Conservation (phyloP, 1,140 invertebrate species). For the Brachionus rotundiformis region DNA sequence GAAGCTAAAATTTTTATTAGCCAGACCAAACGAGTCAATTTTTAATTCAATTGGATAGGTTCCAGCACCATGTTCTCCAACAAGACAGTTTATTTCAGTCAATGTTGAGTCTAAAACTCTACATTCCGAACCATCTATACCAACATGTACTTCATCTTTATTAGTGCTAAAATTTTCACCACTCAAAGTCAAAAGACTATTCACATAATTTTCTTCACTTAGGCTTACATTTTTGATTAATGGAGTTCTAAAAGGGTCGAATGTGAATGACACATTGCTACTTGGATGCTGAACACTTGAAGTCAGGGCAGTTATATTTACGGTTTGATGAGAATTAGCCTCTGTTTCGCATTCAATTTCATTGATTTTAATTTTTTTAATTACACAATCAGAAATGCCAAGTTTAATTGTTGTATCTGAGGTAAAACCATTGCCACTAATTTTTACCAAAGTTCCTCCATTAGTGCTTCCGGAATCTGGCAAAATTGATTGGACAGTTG, state of each 20-base stretch:
- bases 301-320: background rate
- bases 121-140: background rate
- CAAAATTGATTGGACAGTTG: background rate
- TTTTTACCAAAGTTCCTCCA: slow-evolving; percentile 57
- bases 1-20: slow-evolving; percentile 4
- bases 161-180: background rate
- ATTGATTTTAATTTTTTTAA: background rate
- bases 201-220: no score
- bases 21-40: slow-evolving; percentile 52
- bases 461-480: slow-evolving; percentile 28
- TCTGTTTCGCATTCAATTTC: background rate
- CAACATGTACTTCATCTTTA: background rate
- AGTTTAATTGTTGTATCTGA: background rate
- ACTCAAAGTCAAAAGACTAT: background rate
- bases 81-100: slow-evolving; percentile 53
- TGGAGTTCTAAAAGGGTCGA: background rate
- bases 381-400: background rate
- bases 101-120: background rate
- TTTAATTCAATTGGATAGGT: slow-evolving; percentile 41
- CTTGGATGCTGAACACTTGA: background rate
- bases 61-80: slow-evolving; percentile 52
- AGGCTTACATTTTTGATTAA: no score
- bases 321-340: background rate
- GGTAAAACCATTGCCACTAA: slow-evolving; percentile 57
- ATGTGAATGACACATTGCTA: background rate